Percentiles rank a stretch among this genome's conserved stretches.
phyloP scores from a whole-genome alignment of 2,113 vertebrate species.

The Centropus unirufus region DNA sequence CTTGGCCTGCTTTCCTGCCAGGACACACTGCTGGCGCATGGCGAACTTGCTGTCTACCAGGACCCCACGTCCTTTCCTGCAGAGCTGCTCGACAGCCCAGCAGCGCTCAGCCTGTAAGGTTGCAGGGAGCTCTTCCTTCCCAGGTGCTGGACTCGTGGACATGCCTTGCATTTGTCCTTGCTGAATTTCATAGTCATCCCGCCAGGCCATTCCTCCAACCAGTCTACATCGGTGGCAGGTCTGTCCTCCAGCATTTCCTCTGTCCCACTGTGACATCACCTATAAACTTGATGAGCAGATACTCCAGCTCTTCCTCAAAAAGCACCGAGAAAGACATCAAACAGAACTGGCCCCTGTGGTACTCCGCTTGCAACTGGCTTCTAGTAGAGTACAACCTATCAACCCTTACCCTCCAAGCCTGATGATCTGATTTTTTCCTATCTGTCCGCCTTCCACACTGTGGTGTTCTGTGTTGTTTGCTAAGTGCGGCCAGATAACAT shows the following conservation, averaged over 20 bases:
- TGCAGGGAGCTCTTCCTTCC: not conserved
- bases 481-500: not conserved
- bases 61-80: not conserved
- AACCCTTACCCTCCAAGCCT: not conserved
- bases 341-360: rapidly evolving
- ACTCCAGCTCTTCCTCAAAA: not conserved
- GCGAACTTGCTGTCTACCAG: not conserved
- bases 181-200: not conserved
- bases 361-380: not conserved
- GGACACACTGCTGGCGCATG: not conserved
- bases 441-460: rapidly evolving
- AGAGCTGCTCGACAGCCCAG: not conserved
- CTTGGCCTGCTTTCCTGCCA: not conserved
- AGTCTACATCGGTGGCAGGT: not conserved
- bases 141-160: not conserved
- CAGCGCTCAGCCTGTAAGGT: not conserved
- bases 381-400: not conserved
- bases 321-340: not conserved
- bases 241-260: not conserved
- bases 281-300: not conserved
- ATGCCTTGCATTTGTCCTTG: not conserved
- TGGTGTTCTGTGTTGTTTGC: not conserved
- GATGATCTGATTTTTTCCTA: not conserved
- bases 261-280: not conserved
- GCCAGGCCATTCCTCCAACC: not conserved